Evolutionary conservation across 2,113 vertebrate genomes (phyloP), one percentile per base, ranked within the genome.

Genomic region (Hystrix cristata): DNA sequence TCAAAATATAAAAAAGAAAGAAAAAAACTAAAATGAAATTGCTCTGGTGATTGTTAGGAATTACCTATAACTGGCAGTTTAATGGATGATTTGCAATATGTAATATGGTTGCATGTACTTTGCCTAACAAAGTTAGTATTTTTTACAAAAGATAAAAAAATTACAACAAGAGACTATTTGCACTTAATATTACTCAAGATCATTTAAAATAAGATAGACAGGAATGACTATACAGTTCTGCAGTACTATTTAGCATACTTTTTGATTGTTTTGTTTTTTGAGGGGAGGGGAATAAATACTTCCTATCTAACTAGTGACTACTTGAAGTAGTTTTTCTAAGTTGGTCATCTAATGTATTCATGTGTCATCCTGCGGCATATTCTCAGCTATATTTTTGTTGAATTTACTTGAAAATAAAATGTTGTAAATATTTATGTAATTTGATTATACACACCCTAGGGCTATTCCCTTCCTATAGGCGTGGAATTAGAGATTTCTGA

Each of bases 391-490:
- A 90, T 86, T 69, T 97, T 87, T 95, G 69, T 55, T 81, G 67
- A 74, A 92, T 71, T 80, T 87, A 38, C 53, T 92, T 94, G 84
- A 92, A 95, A 96, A 94, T 89, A 78, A 57, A 81, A 92, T 31
- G 4, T 76, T 79, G 7, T 55, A 53, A 55, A 34, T 79, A 53
- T 27, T 7, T 53, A 43, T 91, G 65, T 64, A 43, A 48, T 89
- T 94, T 51, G 13, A 83, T 91, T 89, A 87, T n/a, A 76, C 23
- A 57, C 11, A 79, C 43, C 55, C 27, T 72, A 11, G 62, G 19
- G 16, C 46, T 78, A 15, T 48, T 19, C 16, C 60, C 57, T 91
- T 95, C 60, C 67, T 69, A 79, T 60, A 16, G 34, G 62, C 53
- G 11, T 59, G 7, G 23, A 53, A 38, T 81, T 51, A 62, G 25